Base-by-base conservation (phyloP, 2,888 invertebrate genomes). In the Sinotaia quadrata region DNA sequence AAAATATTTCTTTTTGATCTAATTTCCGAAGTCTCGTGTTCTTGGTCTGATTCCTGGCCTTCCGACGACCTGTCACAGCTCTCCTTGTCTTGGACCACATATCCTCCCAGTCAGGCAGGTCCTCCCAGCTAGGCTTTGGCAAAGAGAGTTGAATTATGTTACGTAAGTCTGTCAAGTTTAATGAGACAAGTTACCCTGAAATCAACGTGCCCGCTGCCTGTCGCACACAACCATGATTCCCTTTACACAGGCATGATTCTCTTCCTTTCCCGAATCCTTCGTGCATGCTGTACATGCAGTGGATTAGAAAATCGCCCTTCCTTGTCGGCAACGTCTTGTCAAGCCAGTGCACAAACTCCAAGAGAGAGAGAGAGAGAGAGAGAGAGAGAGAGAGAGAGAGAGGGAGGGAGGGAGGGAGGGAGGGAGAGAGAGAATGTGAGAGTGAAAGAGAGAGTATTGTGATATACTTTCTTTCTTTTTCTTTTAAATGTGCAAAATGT, bases 131-230 rank as follows among this genome's bases (percentile, higher is more conserved):
- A 8, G 8, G 54, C 54, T 29, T 21, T 21, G 27, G 27, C 54
- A 18, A 8, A 31, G 54, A 54, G 18, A 31, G 21, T 54, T 54
- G 27, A 54, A 54, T 54, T 54, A 54, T 27, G 54, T 54, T 54
- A 54, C 29, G 27, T 54, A 54, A 54, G 54, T 29, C 54, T 54
- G 54, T 54, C 54, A 54, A 31, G 27, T 18, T 31, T 54, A 54
- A 54, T 54, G 54, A 54, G 54, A 54, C 27, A 24, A 54, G 27
- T 18, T 31, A 18, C 27, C 18, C 54, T 54, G 21, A 24, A 54
- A 54, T 54, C 54, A 54, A 31, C 24, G 21, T 18, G 54, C 27
- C 54, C 18, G 27, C n/a, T 29, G 54, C 54, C 29, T 54, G 27
- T 18, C 24, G 54, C 54, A 54, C 54, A 54, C 29, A n/a, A n/a